A percentile compares a stretch with the other conserved stretches of the same genome.
Evolutionary conservation across 2,888 invertebrate genomes (phyloP).

Genomic region (Epirrhoe alternata): DNA sequence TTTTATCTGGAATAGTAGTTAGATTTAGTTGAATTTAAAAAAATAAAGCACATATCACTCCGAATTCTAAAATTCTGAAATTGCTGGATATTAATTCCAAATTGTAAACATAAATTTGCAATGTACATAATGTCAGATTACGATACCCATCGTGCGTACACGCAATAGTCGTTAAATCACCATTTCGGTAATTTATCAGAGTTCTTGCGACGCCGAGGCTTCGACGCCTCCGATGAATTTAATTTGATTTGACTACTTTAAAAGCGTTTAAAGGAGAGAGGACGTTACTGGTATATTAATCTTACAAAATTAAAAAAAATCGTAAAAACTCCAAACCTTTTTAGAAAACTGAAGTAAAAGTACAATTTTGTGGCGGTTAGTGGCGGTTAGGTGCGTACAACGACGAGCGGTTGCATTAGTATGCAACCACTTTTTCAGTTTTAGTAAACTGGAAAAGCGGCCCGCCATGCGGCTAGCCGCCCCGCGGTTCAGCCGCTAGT

Average conservation of each 20-base stretch:
- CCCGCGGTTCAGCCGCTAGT: too few species aligned
- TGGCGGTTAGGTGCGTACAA: too few species aligned
- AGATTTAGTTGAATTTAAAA: too few species aligned
- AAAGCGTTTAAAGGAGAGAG: slow-evolving; percentile 65
- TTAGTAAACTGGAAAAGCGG: too few species aligned
- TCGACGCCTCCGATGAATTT: slow-evolving; percentile 74
- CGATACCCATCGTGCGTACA: slow-evolving; percentile 50
- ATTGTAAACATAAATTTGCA: slow-evolving; percentile 37
- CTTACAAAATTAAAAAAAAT: background rate
- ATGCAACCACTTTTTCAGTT: too few species aligned
- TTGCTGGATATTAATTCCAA: slow-evolving; percentile 1
- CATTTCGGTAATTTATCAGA: slow-evolving; percentile 80
- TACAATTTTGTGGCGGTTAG: too few species aligned
- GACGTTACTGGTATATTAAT: slow-evolving; percentile 3
- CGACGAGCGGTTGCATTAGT: too few species aligned
- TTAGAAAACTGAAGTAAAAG: too few species aligned
- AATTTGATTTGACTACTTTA: slow-evolving; percentile 80
- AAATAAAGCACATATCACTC: too few species aligned
- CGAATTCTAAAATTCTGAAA: background rate
- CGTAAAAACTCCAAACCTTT: background rate
- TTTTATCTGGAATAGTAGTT: too few species aligned
- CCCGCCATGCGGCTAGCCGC: too few species aligned
- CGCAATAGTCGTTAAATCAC: slow-evolving; percentile 76
- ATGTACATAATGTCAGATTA: slow-evolving; percentile 55
- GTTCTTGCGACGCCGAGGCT: slow-evolving; percentile 58